Evolutionary conservation across 2,797 vertebrate species (phyloP).

Genomic region (Melopsittacus undulatus): DNA sequence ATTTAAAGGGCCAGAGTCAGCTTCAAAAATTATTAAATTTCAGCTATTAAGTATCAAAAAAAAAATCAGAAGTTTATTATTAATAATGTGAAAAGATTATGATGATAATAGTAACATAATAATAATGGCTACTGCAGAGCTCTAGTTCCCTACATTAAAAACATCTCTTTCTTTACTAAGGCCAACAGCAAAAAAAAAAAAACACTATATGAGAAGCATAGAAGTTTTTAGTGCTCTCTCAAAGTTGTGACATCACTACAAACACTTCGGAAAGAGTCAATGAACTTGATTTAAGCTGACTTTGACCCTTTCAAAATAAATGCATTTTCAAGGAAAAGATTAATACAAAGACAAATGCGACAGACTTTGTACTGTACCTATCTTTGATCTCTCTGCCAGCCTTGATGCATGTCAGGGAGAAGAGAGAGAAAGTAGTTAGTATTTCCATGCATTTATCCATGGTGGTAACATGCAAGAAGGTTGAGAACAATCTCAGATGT

Average conservation of each 20-base stretch:
- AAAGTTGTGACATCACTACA: not conserved
- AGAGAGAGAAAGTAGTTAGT: constrained; percentile 82
- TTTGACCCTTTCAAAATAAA: constrained; percentile 7
- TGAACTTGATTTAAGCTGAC: constrained; percentile 6
- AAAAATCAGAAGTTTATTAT: not conserved
- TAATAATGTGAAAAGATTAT: not conserved
- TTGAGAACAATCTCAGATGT: constrained; percentile 39
- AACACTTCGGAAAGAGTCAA: not conserved
- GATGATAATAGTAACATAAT: not conserved
- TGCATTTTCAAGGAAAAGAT: constrained; percentile 47
- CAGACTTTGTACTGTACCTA: constrained; percentile 85
- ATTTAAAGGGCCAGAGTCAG: constrained; percentile 30
- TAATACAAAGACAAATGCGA: constrained; percentile 63
- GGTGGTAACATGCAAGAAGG: constrained; percentile 77
- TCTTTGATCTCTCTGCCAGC: constrained; percentile 96
- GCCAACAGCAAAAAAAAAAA: not conserved
- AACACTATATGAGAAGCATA: not conserved
- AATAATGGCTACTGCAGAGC: not conserved
- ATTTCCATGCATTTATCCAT: constrained; percentile 80
- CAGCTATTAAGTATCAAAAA: not conserved
- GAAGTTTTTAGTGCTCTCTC: not conserved
- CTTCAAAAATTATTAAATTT: not conserved
- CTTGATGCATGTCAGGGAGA: constrained; percentile 82
- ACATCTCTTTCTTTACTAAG: not conserved
- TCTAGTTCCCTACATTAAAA: not conserved